phyloP scores from a whole-genome alignment of 2,797 vertebrate species.

The Gambelia wislizenii region DNA sequence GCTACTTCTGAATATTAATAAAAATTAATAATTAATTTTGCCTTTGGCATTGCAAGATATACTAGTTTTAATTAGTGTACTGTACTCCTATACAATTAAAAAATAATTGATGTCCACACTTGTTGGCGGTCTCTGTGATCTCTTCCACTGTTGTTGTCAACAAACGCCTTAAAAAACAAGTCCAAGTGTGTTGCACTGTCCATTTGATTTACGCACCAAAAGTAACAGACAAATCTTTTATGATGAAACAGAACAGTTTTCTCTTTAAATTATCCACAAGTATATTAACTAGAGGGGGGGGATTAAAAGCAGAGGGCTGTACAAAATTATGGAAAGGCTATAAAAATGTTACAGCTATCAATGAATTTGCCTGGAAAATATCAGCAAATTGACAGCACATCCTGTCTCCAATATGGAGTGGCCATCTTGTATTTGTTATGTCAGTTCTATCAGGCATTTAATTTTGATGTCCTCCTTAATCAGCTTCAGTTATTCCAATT shows the following conservation, averaged over 20 bases:
- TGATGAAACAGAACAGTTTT: slow-evolving; percentile 88
- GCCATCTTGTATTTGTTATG: slow-evolving; percentile 75
- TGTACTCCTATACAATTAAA: slow-evolving; percentile 99
- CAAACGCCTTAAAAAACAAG: slow-evolving; percentile 84
- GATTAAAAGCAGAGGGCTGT: slow-evolving; percentile 79
- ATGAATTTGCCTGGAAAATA: slow-evolving; percentile 75
- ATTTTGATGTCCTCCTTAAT: slow-evolving; percentile 72
- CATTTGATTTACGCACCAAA: slow-evolving; percentile 81
- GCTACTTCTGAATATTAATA: slow-evolving; percentile 99
- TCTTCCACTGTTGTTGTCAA: slow-evolving; percentile 95
- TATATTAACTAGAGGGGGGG: slow-evolving; percentile 79
- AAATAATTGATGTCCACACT: slow-evolving; percentile 99
- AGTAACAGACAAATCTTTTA: slow-evolving; percentile 85
- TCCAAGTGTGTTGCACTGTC: slow-evolving; percentile 84
- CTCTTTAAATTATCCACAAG: slow-evolving; percentile 84
- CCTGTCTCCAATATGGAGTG: slow-evolving; percentile 55
- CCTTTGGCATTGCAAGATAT: slow-evolving; percentile 99
- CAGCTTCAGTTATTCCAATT: slow-evolving; percentile 74
- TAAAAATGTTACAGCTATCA: slow-evolving; percentile 78
- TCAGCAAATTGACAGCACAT: slow-evolving; percentile 65
- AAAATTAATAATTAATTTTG: slow-evolving; percentile 99
- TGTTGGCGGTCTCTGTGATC: slow-evolving; percentile 92
- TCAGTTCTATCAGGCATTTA: slow-evolving; percentile 69
- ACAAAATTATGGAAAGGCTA: slow-evolving; percentile 79
- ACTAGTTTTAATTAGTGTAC: slow-evolving; percentile 99